Conservation (phyloP, 1,140 invertebrate species). For the Probaryconus sp. region DNA sequence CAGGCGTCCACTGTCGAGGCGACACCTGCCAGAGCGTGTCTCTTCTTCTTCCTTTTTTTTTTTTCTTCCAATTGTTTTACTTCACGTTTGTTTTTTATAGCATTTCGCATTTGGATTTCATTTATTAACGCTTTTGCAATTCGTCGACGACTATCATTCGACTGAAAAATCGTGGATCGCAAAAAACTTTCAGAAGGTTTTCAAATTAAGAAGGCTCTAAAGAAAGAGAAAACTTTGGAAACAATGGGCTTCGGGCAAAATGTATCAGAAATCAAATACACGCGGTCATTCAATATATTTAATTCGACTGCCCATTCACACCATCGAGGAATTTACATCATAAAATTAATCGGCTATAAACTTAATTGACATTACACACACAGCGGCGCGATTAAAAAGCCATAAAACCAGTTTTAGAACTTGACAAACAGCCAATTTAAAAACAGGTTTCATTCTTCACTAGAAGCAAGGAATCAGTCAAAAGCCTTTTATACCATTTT, state of each 20-base stretch:
- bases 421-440: conserved; percentile 61
- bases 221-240: too few species aligned
- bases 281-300: conserved; percentile 47
- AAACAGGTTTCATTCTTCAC: conserved; percentile 60
- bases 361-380: conserved; percentile 62
- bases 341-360: conserved; percentile 65
- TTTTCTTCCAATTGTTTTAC: conserved; percentile 29
- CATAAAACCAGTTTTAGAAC: conserved; percentile 62
- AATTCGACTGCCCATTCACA: conserved; percentile 53
- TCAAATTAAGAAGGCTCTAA: too few species aligned
- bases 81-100: too few species aligned
- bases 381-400: conserved; percentile 59
- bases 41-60: conserved; percentile 44
- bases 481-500: conserved; percentile 58
- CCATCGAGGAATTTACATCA: conserved; percentile 55
- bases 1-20: conserved; percentile 41
- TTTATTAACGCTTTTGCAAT: too few species aligned
- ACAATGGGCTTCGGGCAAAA: too few species aligned
- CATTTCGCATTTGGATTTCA: too few species aligned
- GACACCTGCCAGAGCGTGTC: conserved; percentile 56
- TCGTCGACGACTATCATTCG: too few species aligned
- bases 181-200: too few species aligned
- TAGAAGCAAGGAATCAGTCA: conserved; percentile 56
- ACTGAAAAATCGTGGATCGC: too few species aligned
- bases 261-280: too few species aligned